A percentile compares a stretch with the other conserved stretches of the same genome.
phyloP scores from a whole-genome alignment of 2,797 vertebrate genomes.

The Megalops cyprinoides region DNA sequence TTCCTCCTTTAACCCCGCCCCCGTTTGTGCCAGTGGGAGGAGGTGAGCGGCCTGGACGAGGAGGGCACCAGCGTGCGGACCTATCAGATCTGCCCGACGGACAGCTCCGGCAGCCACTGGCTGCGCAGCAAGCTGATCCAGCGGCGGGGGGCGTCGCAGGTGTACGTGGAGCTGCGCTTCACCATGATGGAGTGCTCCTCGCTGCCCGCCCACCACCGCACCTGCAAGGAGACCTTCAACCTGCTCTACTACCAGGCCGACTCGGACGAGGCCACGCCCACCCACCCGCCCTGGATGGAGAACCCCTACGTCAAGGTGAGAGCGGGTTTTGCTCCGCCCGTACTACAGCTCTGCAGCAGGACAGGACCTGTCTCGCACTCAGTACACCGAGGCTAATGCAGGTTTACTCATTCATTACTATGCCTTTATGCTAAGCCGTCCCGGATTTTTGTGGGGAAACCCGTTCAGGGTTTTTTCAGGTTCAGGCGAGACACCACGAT shows the following conservation, averaged over 20 bases:
- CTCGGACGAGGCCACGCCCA: constrained; percentile 71
- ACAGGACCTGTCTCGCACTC: neutral
- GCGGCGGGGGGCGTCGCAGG: constrained; percentile 61
- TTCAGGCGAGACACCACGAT: too few species aligned
- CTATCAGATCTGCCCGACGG: constrained; percentile 77
- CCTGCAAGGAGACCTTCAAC: constrained; percentile 88
- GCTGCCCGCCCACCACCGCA: constrained; percentile 60
- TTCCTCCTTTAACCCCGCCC: neutral
- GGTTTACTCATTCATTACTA: too few species aligned
- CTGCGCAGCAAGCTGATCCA: constrained; percentile 78
- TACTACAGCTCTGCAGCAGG: neutral
- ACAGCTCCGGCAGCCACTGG: constrained; percentile 73
- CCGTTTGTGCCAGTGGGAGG: constrained; percentile 80
- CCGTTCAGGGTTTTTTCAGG: too few species aligned
- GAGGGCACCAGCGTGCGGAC: constrained; percentile 81
- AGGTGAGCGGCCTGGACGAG: constrained; percentile 82
- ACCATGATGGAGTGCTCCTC: constrained; percentile 84
- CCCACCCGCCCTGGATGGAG: constrained; percentile 83
- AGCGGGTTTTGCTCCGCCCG: neutral
- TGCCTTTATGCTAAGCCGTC: too few species aligned
- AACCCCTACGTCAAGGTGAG: constrained; percentile 81
- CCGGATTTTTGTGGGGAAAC: too few species aligned
- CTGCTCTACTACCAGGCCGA: constrained; percentile 76
- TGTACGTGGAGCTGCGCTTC: constrained; percentile 83
- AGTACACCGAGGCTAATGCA: too few species aligned